A percentile compares a stretch with the other conserved stretches of the same genome.
These are phyloP conservation scores for Ceratoteleas bidentatus DNA, from an alignment of 1,140 invertebrate species.

Conservation along the genomic window DNA sequence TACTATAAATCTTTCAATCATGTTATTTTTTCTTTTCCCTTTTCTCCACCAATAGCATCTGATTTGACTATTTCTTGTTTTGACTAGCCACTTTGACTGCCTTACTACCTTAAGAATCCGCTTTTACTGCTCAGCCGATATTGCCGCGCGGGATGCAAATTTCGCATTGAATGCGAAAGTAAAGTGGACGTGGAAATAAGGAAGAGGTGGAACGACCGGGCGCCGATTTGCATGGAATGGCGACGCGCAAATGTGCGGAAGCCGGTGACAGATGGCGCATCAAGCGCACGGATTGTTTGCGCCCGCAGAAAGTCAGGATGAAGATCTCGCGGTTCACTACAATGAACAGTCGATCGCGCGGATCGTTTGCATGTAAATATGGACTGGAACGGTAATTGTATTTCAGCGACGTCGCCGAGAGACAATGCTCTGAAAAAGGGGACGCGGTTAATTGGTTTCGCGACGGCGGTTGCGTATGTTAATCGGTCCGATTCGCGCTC, in stretches of 20 bases:
- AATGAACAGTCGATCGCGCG: slow-evolving; percentile 15
- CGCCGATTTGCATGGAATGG: slow-evolving; percentile 54
- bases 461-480: slow-evolving; percentile 1
- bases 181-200: slow-evolving; percentile 56
- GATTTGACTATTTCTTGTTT: no score
- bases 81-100: no score
- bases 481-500: slow-evolving; percentile 1
- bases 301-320: slow-evolving; percentile 34
- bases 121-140: slow-evolving; percentile 38
- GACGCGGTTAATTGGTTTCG: slow-evolving; percentile 7
- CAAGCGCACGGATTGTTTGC: slow-evolving; percentile 39
- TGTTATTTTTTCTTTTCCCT: no score
- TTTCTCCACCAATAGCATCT: no score
- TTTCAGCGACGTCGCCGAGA: neutral
- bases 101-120: slow-evolving; percentile 14
- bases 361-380: slow-evolving; percentile 38
- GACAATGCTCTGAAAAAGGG: neutral
- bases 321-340: slow-evolving; percentile 25
- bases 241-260: slow-evolving; percentile 53
- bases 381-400: neutral
- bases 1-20: no score
- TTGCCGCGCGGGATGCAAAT: slow-evolving; percentile 43
- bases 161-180: slow-evolving; percentile 45
- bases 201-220: slow-evolving; percentile 53
- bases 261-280: slow-evolving; percentile 58